Conservation (phyloP, 2,113 vertebrate genomes). For the Oenanthe oenanthe region DNA sequence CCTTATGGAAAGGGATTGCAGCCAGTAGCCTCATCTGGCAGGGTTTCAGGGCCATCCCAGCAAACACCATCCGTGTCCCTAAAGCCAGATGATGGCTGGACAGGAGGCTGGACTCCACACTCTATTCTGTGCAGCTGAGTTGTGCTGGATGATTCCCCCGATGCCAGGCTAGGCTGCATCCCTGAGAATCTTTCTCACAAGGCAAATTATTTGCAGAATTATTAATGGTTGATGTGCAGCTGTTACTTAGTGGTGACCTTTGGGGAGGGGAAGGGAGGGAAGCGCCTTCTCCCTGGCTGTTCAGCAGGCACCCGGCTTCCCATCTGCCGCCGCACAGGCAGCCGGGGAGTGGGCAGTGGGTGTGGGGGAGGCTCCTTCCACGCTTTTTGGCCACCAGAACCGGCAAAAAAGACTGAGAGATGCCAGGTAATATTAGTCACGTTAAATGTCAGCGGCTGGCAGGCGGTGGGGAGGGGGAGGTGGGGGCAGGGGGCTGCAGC, state of each 20-base stretch:
- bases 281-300: slow-evolving; percentile 24
- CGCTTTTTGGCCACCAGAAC: slow-evolving; percentile 28
- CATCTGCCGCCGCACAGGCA: slow-evolving; percentile 41
- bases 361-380: slow-evolving; percentile 1
- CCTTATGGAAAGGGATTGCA: neutral
- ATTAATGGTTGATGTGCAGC: neutral
- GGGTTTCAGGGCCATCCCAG: neutral
- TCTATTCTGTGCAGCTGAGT: rapidly evolving
- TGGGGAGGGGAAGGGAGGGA: neutral
- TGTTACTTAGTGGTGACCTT: slow-evolving; percentile 16
- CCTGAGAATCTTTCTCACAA: neutral
- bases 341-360: slow-evolving; percentile 51
- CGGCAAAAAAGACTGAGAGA: slow-evolving; percentile 5
- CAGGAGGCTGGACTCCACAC: neutral
- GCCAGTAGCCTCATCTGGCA: neutral
- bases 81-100: neutral
- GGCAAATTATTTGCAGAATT: neutral
- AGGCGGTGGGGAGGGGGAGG: neutral
- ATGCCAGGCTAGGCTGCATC: neutral
- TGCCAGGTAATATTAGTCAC: slow-evolving; percentile 62
- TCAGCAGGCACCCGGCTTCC: neutral
- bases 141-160: rapidly evolving
- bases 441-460: slow-evolving; percentile 25
- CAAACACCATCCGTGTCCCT: neutral
- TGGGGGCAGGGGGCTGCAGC: neutral